A percentile compares a stretch with the other conserved stretches of the same genome.
Conservation (phyloP, 2,113 vertebrate genomes). For the Bufo bufo region DNA sequence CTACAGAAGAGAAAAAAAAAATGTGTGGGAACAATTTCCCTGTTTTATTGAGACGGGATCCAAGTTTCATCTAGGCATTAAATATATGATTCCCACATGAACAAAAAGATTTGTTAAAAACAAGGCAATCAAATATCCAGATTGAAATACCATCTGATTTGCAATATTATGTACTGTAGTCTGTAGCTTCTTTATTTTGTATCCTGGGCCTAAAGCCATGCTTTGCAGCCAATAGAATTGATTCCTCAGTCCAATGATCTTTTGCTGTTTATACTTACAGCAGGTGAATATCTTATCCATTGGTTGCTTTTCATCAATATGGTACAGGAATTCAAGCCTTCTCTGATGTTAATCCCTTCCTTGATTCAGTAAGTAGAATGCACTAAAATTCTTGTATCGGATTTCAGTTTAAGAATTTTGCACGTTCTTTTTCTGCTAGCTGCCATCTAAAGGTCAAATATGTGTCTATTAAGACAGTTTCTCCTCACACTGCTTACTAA, state of each 20-base stretch:
- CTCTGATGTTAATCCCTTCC: not conserved
- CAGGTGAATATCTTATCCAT: not conserved
- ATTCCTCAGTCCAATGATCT: not conserved
- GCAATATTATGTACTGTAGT: not conserved
- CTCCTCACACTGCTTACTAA: not conserved
- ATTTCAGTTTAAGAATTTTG: not conserved
- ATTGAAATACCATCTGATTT: not conserved
- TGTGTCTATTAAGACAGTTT: not conserved
- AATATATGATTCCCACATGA: not conserved
- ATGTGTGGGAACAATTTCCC: no score
- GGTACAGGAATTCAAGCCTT: not conserved
- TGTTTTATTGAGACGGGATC: no score
- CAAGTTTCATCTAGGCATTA: not conserved
- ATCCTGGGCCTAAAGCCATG: not conserved
- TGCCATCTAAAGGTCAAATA: not conserved
- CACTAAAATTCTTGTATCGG: not conserved
- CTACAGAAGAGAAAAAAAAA: no score
- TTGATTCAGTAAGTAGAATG: not conserved
- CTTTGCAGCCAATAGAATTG: not conserved
- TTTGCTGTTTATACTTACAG: not conserved
- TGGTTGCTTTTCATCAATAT: not conserved
- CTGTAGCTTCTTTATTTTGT: not conserved
- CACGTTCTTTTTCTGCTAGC: not conserved
- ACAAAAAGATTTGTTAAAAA: not conserved
- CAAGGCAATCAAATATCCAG: not conserved